Conservation (phyloP, 1,140 invertebrate genomes). For the Drosophila serrata region DNA sequence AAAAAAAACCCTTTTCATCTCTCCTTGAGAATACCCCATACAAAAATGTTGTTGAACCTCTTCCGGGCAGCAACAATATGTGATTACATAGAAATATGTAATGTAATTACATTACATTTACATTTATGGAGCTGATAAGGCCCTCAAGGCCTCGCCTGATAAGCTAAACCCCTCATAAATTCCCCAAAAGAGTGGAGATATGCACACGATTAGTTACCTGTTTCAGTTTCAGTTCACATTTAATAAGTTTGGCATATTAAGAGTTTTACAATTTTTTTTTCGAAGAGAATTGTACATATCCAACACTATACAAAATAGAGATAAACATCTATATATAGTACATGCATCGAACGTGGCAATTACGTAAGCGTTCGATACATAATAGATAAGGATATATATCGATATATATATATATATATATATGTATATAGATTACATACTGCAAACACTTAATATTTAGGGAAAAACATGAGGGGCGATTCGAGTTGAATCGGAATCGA, state of each 20-base stretch:
- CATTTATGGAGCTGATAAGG: constrained; percentile 3
- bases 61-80: constrained; percentile 1
- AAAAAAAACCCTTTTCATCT: background rate
- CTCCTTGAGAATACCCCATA: background rate
- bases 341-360: constrained; percentile 14
- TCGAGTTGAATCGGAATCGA: constrained; percentile 38
- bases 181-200: background rate
- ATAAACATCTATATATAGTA: constrained; percentile 33
- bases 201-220: background rate
- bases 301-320: constrained; percentile 39
- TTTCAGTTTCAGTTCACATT: constrained; percentile 55
- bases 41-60: background rate
- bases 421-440: constrained; percentile 30
- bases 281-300: constrained; percentile 21
- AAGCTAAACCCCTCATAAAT: background rate
- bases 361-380: constrained; percentile 17
- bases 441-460: constrained; percentile 47
- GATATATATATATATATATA: constrained; percentile 20
- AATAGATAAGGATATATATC: constrained; percentile 27
- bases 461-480: constrained; percentile 22
- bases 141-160: background rate
- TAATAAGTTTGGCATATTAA: constrained; percentile 65
- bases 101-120: constrained; percentile 3
- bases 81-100: background rate
- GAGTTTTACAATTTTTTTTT: constrained; percentile 23